Evolutionary conservation across 2,888 invertebrate genomes (phyloP).

Genomic region (Sericinus montela): DNA sequence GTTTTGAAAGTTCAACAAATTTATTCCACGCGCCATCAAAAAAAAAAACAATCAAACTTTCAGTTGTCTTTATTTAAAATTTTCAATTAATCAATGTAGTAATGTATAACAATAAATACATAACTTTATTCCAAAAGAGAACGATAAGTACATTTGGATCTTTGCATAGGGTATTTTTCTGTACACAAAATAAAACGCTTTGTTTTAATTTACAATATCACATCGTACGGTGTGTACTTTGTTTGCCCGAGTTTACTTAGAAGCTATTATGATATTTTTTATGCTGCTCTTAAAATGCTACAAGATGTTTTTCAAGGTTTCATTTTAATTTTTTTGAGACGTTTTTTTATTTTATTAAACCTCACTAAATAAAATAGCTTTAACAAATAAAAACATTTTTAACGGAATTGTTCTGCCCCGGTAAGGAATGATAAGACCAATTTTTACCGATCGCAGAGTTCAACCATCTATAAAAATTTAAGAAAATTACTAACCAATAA

Average conservation of each 20-base stretch:
- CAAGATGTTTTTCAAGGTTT: neutral
- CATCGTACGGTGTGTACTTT: conserved; percentile 68
- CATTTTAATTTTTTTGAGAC: too few relatives aligned
- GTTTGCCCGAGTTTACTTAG: conserved; percentile 62
- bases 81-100: conserved; percentile 59
- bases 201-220: conserved; percentile 71
- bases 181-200: conserved; percentile 72
- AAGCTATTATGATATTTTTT: conserved; percentile 33
- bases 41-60: conserved; percentile 33
- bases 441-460: conserved; percentile 77
- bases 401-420: conserved; percentile 58
- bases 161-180: conserved; percentile 35
- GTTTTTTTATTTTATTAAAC: conserved; percentile 3
- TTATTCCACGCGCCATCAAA: too few relatives aligned
- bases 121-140: conserved; percentile 60
- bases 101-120: conserved; percentile 70
- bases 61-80: conserved; percentile 72
- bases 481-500: conserved; percentile 27
- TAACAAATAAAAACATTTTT: conserved; percentile 32
- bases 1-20: too few relatives aligned
- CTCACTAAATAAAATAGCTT: conserved; percentile 25
- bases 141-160: conserved; percentile 51
- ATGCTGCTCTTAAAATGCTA: conserved; percentile 2
- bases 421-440: conserved; percentile 83
- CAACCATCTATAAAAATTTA: conserved; percentile 29